These are phyloP conservation scores for western clawed frog (Xenopus tropicalis) DNA, from an alignment of 2,113 vertebrate genomes.

Conservation along the genomic window DNA sequence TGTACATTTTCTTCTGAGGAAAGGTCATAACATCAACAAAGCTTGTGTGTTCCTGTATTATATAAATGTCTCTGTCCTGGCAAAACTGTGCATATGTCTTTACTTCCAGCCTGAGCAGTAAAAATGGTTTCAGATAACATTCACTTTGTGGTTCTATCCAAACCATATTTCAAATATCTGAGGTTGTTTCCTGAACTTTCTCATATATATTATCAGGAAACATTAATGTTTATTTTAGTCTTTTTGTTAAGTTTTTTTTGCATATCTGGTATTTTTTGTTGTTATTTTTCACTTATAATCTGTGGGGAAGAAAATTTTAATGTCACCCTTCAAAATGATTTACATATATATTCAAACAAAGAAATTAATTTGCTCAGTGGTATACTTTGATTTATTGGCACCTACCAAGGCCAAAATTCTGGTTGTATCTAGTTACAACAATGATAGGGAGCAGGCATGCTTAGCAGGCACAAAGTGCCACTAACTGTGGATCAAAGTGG, in stretches of 20 bases:
- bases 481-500: too few species aligned
- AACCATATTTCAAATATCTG: slow-evolving; percentile 21
- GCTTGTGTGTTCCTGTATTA: background rate
- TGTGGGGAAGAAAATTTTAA: too few species aligned
- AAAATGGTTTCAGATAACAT: slow-evolving; percentile 29
- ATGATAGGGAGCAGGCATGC: too few species aligned
- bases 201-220: slow-evolving; percentile 28
- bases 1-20: slow-evolving; percentile 1
- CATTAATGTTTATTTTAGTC: slow-evolving; percentile 13
- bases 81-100: slow-evolving; percentile 6
- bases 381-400: too few species aligned
- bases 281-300: too few species aligned
- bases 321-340: too few species aligned
- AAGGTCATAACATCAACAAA: slow-evolving; percentile 10
- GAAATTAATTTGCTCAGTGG: too few species aligned
- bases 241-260: background rate
- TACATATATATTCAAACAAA: too few species aligned
- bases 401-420: too few species aligned
- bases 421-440: too few species aligned
- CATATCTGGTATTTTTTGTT: too few species aligned
- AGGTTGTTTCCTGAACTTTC: slow-evolving; percentile 14
- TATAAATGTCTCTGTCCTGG: background rate
- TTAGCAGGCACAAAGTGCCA: too few species aligned
- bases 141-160: slow-evolving; percentile 11
- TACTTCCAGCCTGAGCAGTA: slow-evolving; percentile 15